Evolutionary conservation across 2,113 vertebrate species (phyloP).

Genomic region (Bolborhynchus lineola): DNA sequence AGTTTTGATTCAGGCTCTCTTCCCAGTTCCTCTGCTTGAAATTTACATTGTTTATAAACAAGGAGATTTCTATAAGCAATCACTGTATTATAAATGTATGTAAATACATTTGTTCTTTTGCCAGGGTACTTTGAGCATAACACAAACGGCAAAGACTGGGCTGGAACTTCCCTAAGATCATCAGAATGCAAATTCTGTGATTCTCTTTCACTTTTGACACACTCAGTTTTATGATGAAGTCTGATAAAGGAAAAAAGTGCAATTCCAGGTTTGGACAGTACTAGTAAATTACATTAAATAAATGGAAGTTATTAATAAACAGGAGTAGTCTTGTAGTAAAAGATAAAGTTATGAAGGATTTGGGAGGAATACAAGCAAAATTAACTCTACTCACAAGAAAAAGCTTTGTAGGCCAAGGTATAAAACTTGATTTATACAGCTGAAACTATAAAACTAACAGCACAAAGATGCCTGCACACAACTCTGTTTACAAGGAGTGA

Average conservation of each 20-base stretch:
- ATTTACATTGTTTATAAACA: neutral
- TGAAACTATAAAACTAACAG: neutral
- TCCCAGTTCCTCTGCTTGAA: neutral
- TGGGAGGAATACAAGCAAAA: neutral
- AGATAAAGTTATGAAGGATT: neutral
- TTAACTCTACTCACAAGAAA: neutral
- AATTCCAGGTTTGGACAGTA: neutral
- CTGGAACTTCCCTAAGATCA: neutral
- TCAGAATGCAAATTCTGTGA: neutral
- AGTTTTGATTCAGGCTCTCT: neutral
- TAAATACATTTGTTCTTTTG: neutral
- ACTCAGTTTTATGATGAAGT: neutral
- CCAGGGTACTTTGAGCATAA: neutral
- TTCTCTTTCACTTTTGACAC: neutral
- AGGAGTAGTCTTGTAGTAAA: neutral
- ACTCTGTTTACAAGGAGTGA: neutral
- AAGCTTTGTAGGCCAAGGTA: neutral
- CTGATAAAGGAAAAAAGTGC: neutral
- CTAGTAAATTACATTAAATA: neutral
- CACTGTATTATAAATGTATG: neutral
- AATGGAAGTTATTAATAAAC: neutral
- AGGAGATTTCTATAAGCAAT: neutral
- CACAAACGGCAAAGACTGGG: neutral
- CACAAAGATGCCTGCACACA: neutral
- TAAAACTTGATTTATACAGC: neutral